These are phyloP conservation scores for Orchestes rusci DNA, from an alignment of 2,888 invertebrate species.

Conservation along the genomic window DNA sequence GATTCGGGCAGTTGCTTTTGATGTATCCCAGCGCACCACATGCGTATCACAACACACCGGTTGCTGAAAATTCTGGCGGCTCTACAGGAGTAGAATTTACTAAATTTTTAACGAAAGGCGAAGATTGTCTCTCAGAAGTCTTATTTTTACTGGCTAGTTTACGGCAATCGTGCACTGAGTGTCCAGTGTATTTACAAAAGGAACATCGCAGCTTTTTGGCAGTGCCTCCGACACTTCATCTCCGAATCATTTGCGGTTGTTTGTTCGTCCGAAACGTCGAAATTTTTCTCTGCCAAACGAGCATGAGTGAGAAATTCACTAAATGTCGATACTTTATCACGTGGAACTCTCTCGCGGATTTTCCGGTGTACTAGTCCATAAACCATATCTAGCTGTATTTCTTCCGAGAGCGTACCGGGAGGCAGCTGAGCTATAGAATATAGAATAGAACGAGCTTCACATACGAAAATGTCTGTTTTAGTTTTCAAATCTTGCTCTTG, in stretches of 20 bases:
- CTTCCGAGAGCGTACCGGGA: not conserved
- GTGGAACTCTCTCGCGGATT: too few relatives aligned
- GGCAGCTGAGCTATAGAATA: not conserved
- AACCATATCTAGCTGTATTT: not conserved
- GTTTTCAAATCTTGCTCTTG: not conserved
- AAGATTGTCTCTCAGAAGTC: not conserved
- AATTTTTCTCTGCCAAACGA: constrained; percentile 1
- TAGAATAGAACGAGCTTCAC: not conserved
- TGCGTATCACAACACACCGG: not conserved
- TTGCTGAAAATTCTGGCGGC: not conserved
- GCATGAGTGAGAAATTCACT: constrained; percentile 1
- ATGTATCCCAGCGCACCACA: too few relatives aligned
- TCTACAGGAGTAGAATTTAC: not conserved
- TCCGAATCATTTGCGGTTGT: too few relatives aligned
- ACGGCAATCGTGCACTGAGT: not conserved
- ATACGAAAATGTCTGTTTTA: not conserved
- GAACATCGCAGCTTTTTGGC: too few relatives aligned
- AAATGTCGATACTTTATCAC: constrained; percentile 2
- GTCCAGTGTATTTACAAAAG: not conserved
- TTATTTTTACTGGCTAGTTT: not conserved
- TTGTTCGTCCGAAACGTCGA: too few relatives aligned
- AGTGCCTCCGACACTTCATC: too few relatives aligned
- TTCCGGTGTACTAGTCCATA: too few relatives aligned
- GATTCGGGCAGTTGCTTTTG: not conserved
- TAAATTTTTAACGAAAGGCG: not conserved